A percentile compares a stretch with the other conserved stretches of the same genome.
phyloP scores from a whole-genome alignment of 1,140 invertebrate genomes.

The Neomicropteryx cornuta region DNA sequence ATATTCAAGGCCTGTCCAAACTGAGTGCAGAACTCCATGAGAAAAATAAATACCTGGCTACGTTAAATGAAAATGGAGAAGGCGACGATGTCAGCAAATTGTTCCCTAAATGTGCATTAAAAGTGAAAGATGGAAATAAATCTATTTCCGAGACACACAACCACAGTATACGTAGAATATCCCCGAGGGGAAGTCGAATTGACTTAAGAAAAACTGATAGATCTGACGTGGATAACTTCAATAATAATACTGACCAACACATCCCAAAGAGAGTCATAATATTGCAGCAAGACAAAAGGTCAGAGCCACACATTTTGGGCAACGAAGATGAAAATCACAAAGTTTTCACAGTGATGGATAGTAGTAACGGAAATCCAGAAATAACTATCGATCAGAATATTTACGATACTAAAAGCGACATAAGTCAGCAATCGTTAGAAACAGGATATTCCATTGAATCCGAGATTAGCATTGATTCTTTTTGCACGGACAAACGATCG shows the following conservation, averaged over 20 bases:
- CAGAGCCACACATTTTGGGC: no score
- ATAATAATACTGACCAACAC: no score
- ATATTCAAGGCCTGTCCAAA: constrained; percentile 43
- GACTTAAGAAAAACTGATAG: no score
- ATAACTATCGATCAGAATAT: constrained; percentile 36
- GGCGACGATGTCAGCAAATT: constrained; percentile 29
- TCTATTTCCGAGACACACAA: no score
- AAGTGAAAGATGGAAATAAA: constrained; percentile 34
- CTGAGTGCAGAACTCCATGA: constrained; percentile 44
- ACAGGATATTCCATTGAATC: constrained; percentile 39
- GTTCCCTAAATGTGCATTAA: constrained; percentile 34
- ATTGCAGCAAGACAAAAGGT: no score
- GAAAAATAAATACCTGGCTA: constrained; percentile 30
- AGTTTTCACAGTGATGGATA: no score
- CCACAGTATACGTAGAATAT: no score
- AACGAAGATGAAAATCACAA: no score
- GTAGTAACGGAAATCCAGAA: constrained; percentile 39
- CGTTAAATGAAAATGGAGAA: constrained; percentile 28
- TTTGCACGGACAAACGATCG: constrained; percentile 36
- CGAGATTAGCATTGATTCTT: constrained; percentile 37
- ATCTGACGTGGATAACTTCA: no score
- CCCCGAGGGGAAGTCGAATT: no score
- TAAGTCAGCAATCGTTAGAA: constrained; percentile 33
- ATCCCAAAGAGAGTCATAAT: no score
- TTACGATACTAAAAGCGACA: constrained; percentile 21